Evolutionary conservation across 2,113 vertebrate genomes (phyloP).

Genomic region (Ciconia stormi): DNA sequence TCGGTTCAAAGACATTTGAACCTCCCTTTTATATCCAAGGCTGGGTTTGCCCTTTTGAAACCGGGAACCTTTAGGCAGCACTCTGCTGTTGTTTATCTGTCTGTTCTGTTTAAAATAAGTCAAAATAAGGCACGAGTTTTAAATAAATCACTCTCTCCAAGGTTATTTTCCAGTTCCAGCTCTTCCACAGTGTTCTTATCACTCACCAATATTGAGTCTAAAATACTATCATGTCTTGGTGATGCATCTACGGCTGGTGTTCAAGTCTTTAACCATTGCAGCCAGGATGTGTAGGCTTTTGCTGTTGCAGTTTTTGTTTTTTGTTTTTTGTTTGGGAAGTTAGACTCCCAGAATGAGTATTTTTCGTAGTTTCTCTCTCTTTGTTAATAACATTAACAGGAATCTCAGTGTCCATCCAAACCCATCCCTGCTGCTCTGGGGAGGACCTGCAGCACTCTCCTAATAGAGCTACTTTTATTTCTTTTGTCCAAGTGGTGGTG

Average conservation of each 20-base stretch:
- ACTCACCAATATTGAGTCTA: neutral
- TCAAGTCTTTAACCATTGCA: neutral
- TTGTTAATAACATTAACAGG: neutral
- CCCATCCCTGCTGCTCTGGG: neutral
- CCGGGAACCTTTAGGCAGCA: neutral
- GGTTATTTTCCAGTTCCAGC: constrained; percentile 1
- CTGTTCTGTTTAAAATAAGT: neutral
- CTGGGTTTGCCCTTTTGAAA: constrained; percentile 12
- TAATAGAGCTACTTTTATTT: neutral
- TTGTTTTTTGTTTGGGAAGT: neutral
- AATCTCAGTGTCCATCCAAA: neutral
- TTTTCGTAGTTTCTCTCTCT: neutral
- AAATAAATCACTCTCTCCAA: neutral
- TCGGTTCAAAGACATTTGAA: neutral
- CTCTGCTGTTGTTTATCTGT: neutral
- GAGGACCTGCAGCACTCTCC: neutral
- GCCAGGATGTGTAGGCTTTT: neutral
- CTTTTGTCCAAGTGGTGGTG: neutral
- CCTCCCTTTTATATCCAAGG: neutral
- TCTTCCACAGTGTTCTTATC: neutral
- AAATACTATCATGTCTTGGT: neutral
- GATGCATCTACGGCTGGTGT: neutral
- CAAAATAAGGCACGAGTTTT: neutral
- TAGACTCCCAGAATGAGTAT: neutral
- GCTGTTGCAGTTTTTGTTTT: neutral